Conservation (phyloP, 2,888 invertebrate species). For the Oxystoma pomonae region DNA sequence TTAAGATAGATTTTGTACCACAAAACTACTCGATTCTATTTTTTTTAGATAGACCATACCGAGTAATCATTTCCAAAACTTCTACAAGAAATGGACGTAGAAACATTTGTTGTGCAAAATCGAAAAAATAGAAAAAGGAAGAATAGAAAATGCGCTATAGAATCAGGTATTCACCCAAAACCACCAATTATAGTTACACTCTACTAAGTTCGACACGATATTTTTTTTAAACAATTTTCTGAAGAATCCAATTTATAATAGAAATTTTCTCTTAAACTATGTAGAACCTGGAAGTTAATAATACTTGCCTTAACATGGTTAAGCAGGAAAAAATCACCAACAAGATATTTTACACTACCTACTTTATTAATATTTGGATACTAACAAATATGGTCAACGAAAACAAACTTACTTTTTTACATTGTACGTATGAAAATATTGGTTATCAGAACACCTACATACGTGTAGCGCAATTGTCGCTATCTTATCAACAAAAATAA, state of each 20-base stretch:
- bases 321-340: too few species aligned
- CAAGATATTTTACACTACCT: too few species aligned
- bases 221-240: too few species aligned
- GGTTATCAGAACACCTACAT: not conserved
- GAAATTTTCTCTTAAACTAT: not conserved
- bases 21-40: too few species aligned
- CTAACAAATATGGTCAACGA: not conserved
- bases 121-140: too few species aligned
- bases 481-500: not conserved
- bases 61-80: too few species aligned
- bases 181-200: not conserved
- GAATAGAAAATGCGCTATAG: too few species aligned
- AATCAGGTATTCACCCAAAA: not conserved
- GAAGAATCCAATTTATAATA: not conserved
- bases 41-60: too few species aligned
- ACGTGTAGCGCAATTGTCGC: not conserved
- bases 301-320: not conserved
- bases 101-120: too few species aligned
- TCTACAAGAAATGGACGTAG: too few species aligned
- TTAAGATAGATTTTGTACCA: too few species aligned
- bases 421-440: not conserved
- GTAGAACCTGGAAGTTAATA: not conserved
- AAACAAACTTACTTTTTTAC: not conserved
- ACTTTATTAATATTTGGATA: too few species aligned
- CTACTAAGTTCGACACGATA: not conserved